A percentile compares a stretch with the other conserved stretches of the same genome.
Conservation (phyloP, 2,797 vertebrate species). For the Chelon labrosus region DNA sequence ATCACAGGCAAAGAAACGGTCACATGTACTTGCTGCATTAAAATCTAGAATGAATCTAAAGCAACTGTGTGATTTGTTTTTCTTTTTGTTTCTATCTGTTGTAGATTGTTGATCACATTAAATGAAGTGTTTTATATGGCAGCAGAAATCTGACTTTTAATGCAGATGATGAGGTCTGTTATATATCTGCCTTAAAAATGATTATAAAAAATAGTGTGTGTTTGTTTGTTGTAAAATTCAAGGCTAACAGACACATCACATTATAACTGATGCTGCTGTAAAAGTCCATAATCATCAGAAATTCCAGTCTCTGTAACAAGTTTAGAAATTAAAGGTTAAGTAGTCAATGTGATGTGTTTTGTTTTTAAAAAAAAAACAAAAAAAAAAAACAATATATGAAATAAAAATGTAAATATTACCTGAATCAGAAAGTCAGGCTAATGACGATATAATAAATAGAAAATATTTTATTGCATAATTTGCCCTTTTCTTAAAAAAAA, state of each 20-base stretch:
- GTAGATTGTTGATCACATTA: not conserved
- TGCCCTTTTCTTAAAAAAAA: conserved; percentile 43
- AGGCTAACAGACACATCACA: too few relatives aligned
- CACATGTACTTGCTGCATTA: conserved; percentile 42
- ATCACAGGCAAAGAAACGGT: not conserved
- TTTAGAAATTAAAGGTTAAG: too few relatives aligned
- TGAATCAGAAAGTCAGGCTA: not conserved
- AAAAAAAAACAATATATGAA: too few relatives aligned
- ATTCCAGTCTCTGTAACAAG: too few relatives aligned
- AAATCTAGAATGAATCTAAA: conserved; percentile 34
- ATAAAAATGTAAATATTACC: too few relatives aligned
- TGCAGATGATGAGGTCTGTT: not conserved
- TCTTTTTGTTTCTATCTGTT: not conserved
- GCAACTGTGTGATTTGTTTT: conserved; percentile 2
- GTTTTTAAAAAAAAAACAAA: too few relatives aligned
- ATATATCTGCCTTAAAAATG: too few relatives aligned
- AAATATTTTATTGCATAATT: conserved; percentile 53
- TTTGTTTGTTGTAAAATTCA: too few relatives aligned
- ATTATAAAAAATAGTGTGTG: too few relatives aligned
- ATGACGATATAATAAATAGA: conserved; percentile 59
- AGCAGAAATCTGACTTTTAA: not conserved
- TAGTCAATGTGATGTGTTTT: too few relatives aligned
- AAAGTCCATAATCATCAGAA: too few relatives aligned
- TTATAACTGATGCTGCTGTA: too few relatives aligned
- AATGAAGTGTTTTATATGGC: not conserved